Conservation (phyloP, 2,113 vertebrate genomes). For the Mus pahari region DNA sequence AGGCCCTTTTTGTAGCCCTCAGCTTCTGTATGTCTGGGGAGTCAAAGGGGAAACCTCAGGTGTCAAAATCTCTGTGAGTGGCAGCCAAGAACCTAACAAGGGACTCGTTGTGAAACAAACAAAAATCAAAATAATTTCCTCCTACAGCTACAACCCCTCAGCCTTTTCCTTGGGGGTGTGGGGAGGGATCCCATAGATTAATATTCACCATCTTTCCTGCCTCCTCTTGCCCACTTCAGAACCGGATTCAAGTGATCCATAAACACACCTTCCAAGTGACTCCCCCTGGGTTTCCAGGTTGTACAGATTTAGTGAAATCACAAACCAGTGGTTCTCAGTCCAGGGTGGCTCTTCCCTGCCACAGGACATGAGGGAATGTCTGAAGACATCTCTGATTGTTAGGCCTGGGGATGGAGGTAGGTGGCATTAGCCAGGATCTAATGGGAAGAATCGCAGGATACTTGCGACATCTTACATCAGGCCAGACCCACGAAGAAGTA, state of each 20-base stretch:
- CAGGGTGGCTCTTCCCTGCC: background rate
- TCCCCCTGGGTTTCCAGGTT: slow-evolving; percentile 7
- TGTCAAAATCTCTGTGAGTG: background rate
- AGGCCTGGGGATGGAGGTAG: no score
- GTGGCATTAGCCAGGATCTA: background rate
- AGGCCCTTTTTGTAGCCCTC: background rate
- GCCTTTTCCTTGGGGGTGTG: background rate
- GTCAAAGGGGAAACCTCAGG: background rate
- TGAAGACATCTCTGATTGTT: background rate
- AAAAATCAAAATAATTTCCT: background rate
- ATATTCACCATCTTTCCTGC: background rate
- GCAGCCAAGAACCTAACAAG: background rate
- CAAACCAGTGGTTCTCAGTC: background rate
- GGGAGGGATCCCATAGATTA: background rate
- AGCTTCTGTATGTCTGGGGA: background rate
- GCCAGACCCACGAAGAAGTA: background rate
- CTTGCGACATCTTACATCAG: background rate
- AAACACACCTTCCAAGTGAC: background rate
- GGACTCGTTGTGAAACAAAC: background rate
- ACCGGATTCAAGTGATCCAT: background rate
- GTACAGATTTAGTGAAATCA: background rate
- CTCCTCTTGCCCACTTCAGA: slow-evolving; percentile 6
- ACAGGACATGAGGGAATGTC: background rate
- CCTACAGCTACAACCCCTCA: background rate
- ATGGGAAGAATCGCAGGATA: background rate